Evolutionary conservation across 1,140 invertebrate genomes (phyloP), one percentile per base, ranked within the genome.

Genomic region (Scylla paramamosain): DNA sequence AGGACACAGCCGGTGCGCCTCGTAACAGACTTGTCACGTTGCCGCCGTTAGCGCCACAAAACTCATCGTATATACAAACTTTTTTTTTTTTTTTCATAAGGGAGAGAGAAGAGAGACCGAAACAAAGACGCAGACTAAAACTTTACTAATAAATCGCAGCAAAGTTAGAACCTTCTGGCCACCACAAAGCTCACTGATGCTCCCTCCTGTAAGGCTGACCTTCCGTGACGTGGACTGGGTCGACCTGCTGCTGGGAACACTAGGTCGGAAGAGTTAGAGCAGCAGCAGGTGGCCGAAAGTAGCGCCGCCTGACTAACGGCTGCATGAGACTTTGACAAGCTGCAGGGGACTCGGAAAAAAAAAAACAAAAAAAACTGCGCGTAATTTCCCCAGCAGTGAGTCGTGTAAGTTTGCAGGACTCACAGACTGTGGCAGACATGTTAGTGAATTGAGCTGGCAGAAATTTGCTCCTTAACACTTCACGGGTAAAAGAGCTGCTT

Each of bases 91-190:
- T 77, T 20, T 77, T 20, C 67, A 77, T 77, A n/a, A 77, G n/a
- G 6, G 67, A 32, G 84, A 87, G 39, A 16, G 84, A 87, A 28
- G 39, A 87, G 31, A 2, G 31, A 39, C 84, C 16, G 31, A 32
- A 87, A 87, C 84, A 87, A 87, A 87, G 31, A 87, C 84, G 31
- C 31, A 87, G 84, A 87, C 84, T 87, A 32, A 46, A 87, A 87
- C 84, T 87, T 87, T 87, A 8, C 31, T 32, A 87, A 87, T 87
- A 87, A 87, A 87, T 87, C 84, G 31, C 25, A 28, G 84, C 84
- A 32, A 46, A 87, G 84, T 87, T 87, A 0, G 84, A 28, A 77
- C 84, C 31, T 87, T 28, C 31, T 32, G 84, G 84, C 31, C 84
- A 87, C 84, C 84, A 46, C 39, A 87, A 87, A 46, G 39, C 39